Conservation (phyloP, 2,797 vertebrate genomes). For the Euthynnus affinis region DNA sequence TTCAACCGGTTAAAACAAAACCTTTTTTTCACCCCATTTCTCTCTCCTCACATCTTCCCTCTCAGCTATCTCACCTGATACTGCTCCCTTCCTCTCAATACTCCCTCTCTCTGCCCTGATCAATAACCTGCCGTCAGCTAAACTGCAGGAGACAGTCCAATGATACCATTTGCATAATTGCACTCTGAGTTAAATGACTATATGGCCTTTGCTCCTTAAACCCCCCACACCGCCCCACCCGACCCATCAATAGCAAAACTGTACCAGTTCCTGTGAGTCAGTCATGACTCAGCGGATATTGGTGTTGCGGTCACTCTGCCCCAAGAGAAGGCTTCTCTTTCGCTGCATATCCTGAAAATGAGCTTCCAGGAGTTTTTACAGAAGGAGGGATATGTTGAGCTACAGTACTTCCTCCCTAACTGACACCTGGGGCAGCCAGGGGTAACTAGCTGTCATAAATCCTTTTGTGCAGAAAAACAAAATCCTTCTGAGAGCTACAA, state of each 20-base stretch:
- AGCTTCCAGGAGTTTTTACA: slow-evolving; percentile 41
- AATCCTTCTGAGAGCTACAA: slow-evolving; percentile 45
- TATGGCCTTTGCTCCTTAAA: slow-evolving; percentile 10
- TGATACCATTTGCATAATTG: slow-evolving; percentile 77
- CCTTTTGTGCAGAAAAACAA: slow-evolving; percentile 54
- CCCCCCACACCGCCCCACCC: neutral
- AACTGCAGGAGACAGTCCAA: slow-evolving; percentile 71
- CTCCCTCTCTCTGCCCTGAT: slow-evolving; percentile 51
- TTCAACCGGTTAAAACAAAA: slow-evolving; percentile 7
- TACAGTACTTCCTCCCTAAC: slow-evolving; percentile 17
- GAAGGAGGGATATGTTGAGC: slow-evolving; percentile 36
- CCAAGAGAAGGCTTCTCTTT: slow-evolving; percentile 42
- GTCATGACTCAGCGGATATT: slow-evolving; percentile 65
- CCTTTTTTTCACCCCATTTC: neutral
- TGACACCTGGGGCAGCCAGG: slow-evolving; percentile 51
- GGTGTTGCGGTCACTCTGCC: slow-evolving; percentile 39
- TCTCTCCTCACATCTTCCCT: slow-evolving; percentile 21
- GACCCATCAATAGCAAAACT: slow-evolving; percentile 24
- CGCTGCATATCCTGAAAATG: slow-evolving; percentile 23
- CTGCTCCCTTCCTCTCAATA: slow-evolving; percentile 21
- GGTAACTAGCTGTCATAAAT: slow-evolving; percentile 62
- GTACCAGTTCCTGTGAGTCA: slow-evolving; percentile 48
- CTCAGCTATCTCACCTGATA: slow-evolving; percentile 29
- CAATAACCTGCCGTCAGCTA: slow-evolving; percentile 70
- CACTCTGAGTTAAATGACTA: slow-evolving; percentile 59